Conservation (phyloP, 2,888 invertebrate genomes). For the Synergus itoensis region DNA sequence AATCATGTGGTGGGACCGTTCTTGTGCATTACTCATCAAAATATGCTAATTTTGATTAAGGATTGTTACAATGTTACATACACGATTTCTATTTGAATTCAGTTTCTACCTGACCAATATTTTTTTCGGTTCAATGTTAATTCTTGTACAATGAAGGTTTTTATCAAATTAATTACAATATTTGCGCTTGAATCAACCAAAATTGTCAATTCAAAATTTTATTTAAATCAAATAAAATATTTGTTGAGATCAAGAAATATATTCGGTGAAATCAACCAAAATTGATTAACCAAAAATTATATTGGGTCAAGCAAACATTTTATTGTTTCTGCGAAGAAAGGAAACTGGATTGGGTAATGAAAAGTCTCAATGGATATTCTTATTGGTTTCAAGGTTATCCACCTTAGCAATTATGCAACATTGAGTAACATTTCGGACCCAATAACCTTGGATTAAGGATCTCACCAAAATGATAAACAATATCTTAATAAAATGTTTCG, state of each 20-base stretch:
- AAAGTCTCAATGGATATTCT: background rate
- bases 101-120: too few relatives aligned
- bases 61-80: background rate
- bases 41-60: background rate
- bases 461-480: background rate
- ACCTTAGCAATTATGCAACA: background rate
- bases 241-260: background rate
- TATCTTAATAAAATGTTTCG: background rate
- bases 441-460: background rate
- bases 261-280: background rate
- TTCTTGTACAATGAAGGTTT: too few relatives aligned
- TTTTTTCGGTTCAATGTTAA: too few relatives aligned
- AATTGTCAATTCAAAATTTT: too few relatives aligned
- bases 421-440: background rate
- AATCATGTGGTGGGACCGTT: background rate
- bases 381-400: slow-evolving; percentile 11
- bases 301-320: too few relatives aligned
- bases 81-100: too few relatives aligned
- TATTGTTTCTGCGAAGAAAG: background rate
- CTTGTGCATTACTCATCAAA: background rate
- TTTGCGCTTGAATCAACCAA: too few relatives aligned
- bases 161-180: too few relatives aligned
- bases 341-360: slow-evolving; percentile 3
- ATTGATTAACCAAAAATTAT: too few relatives aligned
- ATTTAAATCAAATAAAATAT: background rate